These are phyloP conservation scores for Paratrypauchen microcephalus DNA, from an alignment of 2,797 vertebrate genomes.

Conservation along the genomic window DNA sequence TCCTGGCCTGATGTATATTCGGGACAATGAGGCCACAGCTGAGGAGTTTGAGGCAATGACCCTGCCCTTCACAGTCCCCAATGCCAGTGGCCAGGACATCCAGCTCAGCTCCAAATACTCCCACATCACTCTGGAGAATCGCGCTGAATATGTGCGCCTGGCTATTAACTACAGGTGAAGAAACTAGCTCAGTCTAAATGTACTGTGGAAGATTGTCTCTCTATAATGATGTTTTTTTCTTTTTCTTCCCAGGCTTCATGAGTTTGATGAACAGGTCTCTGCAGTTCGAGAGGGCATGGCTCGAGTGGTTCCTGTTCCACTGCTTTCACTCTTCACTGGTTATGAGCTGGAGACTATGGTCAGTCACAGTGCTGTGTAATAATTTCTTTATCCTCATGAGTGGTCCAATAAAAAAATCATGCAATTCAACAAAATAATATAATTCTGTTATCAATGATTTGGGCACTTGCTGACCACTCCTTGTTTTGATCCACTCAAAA, in stretches of 20 bases:
- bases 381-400: no score
- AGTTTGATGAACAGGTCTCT: conserved; percentile 97
- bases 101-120: conserved; percentile 95
- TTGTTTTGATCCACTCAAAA: no score
- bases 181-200: background rate
- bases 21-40: conserved; percentile 94
- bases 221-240: background rate
- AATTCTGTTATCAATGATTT: no score
- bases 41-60: conserved; percentile 98
- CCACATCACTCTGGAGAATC: conserved; percentile 95
- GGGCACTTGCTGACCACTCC: no score
- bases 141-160: conserved; percentile 92
- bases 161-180: conserved; percentile 95
- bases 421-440: no score
- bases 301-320: conserved; percentile 92
- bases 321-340: conserved; percentile 96
- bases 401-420: no score
- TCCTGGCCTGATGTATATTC: conserved; percentile 97
- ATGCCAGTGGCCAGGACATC: conserved; percentile 95
- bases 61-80: conserved; percentile 95
- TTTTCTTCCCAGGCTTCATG: conserved; percentile 84
- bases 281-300: conserved; percentile 98
- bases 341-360: conserved; percentile 99
- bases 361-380: conserved; percentile 16
- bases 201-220: background rate